These are phyloP conservation scores for Spatulosminthurus flaviceps DNA, from an alignment of 2,888 invertebrate species.

Conservation along the genomic window DNA sequence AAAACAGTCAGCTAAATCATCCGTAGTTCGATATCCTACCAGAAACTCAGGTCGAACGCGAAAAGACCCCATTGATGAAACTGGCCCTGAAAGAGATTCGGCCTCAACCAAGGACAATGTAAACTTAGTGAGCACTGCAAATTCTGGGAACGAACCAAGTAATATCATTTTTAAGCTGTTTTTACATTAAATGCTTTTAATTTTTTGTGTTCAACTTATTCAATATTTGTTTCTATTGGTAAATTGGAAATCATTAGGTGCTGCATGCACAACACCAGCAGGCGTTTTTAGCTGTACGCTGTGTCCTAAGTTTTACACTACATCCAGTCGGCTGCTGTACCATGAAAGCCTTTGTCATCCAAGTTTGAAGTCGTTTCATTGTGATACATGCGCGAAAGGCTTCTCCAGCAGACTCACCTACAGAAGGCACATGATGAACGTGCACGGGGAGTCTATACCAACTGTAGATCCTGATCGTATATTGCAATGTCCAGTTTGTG, in stretches of 20 bases:
- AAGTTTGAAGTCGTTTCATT: conserved; percentile 40
- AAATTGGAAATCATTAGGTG: neutral
- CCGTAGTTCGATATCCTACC: conserved; percentile 8
- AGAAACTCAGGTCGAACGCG: neutral
- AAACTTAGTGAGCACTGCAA: neutral
- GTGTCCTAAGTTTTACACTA: conserved; percentile 48
- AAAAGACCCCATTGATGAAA: neutral
- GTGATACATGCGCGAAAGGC: conserved; percentile 49
- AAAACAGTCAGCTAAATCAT: neutral
- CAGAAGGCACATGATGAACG: conserved; percentile 49
- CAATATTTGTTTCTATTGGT: no score
- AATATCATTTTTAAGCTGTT: neutral
- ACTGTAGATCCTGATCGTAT: conserved; percentile 22
- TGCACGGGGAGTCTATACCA: conserved; percentile 46
- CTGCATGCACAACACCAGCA: neutral
- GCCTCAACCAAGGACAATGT: neutral
- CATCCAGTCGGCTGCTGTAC: conserved; percentile 37
- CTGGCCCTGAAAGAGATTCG: neutral
- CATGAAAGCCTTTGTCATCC: conserved; percentile 53
- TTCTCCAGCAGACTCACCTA: conserved; percentile 50
- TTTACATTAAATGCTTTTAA: no score
- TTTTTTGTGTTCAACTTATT: no score
- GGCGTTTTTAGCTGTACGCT: conserved; percentile 37
- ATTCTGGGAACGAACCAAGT: neutral
- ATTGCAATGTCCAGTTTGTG: conserved; percentile 45